These are phyloP conservation scores for Cyprinus carpio DNA, from an alignment of 2,113 vertebrate genomes.

Conservation along the genomic window DNA sequence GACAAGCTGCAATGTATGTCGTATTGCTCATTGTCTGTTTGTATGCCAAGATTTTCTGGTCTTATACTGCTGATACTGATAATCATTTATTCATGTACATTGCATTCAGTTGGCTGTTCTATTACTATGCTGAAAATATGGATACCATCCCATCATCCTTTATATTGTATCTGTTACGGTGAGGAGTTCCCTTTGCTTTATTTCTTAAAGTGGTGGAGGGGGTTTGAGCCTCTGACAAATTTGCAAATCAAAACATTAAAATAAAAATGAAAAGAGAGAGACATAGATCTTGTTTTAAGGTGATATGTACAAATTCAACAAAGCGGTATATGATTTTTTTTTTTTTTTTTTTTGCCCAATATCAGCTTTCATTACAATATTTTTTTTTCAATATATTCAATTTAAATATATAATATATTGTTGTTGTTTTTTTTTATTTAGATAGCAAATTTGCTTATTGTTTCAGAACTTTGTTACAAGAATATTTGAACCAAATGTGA, in stretches of 20 bases:
- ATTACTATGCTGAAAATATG: conserved; percentile 34
- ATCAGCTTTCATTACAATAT: neutral
- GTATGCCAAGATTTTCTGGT: conserved; percentile 44
- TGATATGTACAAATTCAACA: neutral
- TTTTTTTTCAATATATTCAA: neutral
- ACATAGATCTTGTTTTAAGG: neutral
- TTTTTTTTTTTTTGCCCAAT: neutral
- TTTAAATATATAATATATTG: too few species aligned
- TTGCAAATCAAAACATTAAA: neutral
- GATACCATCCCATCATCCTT: conserved; percentile 27
- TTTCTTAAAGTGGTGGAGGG: neutral
- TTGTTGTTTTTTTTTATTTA: too few species aligned
- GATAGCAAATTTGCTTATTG: neutral
- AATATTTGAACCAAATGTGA: too few species aligned
- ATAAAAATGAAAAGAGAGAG: neutral
- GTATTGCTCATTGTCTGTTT: conserved; percentile 54
- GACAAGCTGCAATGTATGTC: conserved; percentile 49
- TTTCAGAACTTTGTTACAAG: neutral
- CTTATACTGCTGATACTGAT: conserved; percentile 27
- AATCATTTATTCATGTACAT: conserved; percentile 52
- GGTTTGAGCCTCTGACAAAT: neutral
- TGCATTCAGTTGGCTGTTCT: conserved; percentile 29
- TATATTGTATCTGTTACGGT: neutral
- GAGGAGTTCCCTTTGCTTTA: neutral
- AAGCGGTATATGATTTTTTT: neutral